These are phyloP conservation scores for Serinus canaria DNA, from an alignment of 2,113 vertebrate species.

Conservation along the genomic window DNA sequence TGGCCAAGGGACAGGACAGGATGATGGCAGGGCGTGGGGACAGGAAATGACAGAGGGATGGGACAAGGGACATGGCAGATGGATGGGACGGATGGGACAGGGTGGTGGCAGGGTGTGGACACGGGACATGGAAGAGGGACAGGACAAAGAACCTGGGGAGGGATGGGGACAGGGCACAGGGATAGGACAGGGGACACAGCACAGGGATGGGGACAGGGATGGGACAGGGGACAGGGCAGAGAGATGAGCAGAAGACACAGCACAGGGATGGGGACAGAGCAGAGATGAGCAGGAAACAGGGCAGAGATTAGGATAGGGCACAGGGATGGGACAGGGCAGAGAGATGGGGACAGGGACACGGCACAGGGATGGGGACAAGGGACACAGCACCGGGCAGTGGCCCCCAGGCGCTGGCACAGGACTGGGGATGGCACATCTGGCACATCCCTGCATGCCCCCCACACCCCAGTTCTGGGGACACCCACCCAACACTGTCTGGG, in stretches of 20 bases:
- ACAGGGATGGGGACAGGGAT: too few relatives aligned
- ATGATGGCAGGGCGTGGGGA: background rate
- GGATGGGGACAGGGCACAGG: background rate
- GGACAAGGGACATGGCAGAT: background rate
- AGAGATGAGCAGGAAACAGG: background rate
- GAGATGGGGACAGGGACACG: accelerated
- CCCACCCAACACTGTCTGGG: too few relatives aligned
- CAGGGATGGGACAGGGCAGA: too few relatives aligned
- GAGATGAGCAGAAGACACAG: background rate
- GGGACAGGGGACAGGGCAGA: background rate
- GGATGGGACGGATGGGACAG: background rate
- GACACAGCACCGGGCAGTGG: background rate
- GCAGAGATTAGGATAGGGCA: background rate
- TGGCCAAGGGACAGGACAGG: background rate
- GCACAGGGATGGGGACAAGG: background rate
- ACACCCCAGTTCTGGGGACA: background rate
- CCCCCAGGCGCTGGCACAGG: accelerated
- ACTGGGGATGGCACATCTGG: background rate
- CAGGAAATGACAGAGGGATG: background rate
- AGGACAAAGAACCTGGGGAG: background rate
- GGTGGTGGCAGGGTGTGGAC: background rate
- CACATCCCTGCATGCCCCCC: background rate
- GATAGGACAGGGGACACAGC: background rate
- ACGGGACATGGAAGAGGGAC: background rate
- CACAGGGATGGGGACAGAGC: too few relatives aligned